Base-by-base conservation (phyloP, 2,113 vertebrate species). In the Mastomys natalensis region DNA sequence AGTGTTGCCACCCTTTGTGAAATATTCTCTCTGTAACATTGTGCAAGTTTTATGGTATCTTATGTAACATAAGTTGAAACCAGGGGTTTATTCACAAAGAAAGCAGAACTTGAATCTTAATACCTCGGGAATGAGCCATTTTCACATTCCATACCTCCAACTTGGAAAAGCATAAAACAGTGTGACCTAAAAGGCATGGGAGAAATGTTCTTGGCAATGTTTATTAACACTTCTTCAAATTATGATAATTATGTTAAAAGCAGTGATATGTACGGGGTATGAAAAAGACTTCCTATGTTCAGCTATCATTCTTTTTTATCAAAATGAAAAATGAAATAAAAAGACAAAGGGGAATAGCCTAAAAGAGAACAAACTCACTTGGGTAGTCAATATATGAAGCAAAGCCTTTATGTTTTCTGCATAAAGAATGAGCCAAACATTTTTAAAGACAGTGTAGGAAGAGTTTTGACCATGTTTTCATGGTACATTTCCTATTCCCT, bases 381-480 rank as follows among this genome's bases (percentile, higher is more conserved):
- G 53, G 37, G 93, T 94, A 60, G 90, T 40, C 51, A 87, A 21
- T 89, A 91, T 93, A 89, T 90, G 43, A 89, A 95, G 87, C 48
- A 1, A 64, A 89, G 9, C 2, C n/a, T 77, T 40, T 85, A 64
- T 45, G 29, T 74, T 40, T 53, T 80, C 16, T 40, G 34, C 43
- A 43, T 84, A 37, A 68, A 94, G 70, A 29, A 78, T 68, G 34
- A 89, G 88, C 62, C 26, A 81, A 29, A 15, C 11, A 74, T 89
- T 89, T 91, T n/a, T 94, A 77, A 80, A 92, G 43, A 92, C 34
- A 87, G 22, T 80, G 11, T 77, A 77, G 51, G 68, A 76, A 76
- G 34, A 70, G 74, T 78, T 87, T 55, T 62, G 40, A 45, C 43
- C 37, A 45, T 55, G 29, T 76, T 85, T 81, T 5, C 3, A 24